Evolutionary conservation across 2,888 invertebrate species (phyloP), one percentile per base, ranked within the genome.

Genomic region (Napeogenes inachia): DNA sequence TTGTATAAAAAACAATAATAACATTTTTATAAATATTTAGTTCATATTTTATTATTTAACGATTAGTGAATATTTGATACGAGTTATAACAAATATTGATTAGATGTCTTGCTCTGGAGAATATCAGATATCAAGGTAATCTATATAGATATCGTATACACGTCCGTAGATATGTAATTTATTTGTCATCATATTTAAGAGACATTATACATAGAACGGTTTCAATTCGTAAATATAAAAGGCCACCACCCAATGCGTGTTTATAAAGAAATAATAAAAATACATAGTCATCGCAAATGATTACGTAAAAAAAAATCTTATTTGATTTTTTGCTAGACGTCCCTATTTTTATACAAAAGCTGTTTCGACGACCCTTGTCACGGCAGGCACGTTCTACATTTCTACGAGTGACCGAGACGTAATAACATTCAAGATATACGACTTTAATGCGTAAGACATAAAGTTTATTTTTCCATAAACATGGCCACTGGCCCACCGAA

Each of bases 351-450:
- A 57, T 56, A 59, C 58, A 62, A 70, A 66, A 64, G 63, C 55
- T 60, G 58, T 59, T 64, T 64, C 57, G 66, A 70, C 67, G 67
- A 71, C 70, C 71, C 72, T 74, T 69, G 71, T 72, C 71, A 69
- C 64, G 64, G 63, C 64, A 66, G 68, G 61, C 59, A 67, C 63
- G 70, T 65, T 62, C 71, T 65, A 72, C 69, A 70, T 73, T 72
- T 68, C 68, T 70, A 62, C 70, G 66, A 66, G 61, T 70, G 70
- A 71, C 72, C 68, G 70, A 68, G 64, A 67, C 70, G 60, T 55
- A 66, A 61, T 56, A 6, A 47, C 50, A 10, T 42, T 21, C 6
- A 4, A 3, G 13, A 47, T 13, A 47, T 12, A 4, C 30, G 30
- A 30, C 50, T 21, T 50, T 50, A 50, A 21, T 50, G 50, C 50